A percentile compares a stretch with the other conserved stretches of the same genome.
Evolutionary conservation across 1,140 invertebrate species (phyloP).

Genomic region (Eufriesea mexicana): DNA sequence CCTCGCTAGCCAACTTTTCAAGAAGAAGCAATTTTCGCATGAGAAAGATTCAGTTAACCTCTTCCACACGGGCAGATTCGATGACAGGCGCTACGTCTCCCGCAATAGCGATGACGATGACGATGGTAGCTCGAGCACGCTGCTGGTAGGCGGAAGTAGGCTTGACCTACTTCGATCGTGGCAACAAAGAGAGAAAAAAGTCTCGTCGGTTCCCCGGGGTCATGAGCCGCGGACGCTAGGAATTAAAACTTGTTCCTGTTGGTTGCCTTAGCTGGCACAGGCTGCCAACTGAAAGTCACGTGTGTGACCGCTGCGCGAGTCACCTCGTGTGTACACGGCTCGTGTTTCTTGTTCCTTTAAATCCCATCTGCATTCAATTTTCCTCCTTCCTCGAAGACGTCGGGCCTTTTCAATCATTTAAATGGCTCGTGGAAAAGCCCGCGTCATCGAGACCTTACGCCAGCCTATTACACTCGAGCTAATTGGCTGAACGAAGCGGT

Average conservation of each 20-base stretch:
- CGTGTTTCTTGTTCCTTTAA: slow-evolving; percentile 12
- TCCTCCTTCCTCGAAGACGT: neutral
- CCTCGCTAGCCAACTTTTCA: too few relatives aligned
- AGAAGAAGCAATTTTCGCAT: neutral
- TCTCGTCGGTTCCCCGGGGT: slow-evolving; percentile 57
- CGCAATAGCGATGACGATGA: slow-evolving; percentile 24
- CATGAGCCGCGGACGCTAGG: slow-evolving; percentile 63
- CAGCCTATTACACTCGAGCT: neutral
- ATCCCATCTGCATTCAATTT: slow-evolving; percentile 27
- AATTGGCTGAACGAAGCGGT: neutral
- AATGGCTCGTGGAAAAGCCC: neutral
- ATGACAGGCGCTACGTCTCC: slow-evolving; percentile 3
- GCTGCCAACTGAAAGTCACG: slow-evolving; percentile 54
- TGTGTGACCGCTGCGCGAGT: slow-evolving; percentile 49
- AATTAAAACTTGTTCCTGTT: slow-evolving; percentile 49
- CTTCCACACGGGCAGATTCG: neutral
- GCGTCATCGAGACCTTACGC: neutral
- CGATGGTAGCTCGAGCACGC: neutral
- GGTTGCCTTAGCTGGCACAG: slow-evolving; percentile 30
- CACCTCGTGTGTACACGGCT: slow-evolving; percentile 48
- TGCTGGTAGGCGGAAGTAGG: slow-evolving; percentile 70
- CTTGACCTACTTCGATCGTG: slow-evolving; percentile 72
- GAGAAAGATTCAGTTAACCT: too few relatives aligned
- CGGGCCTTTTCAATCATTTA: neutral
- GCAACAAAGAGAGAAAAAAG: slow-evolving; percentile 67